Evolutionary conservation across 2,113 vertebrate species (phyloP).

Genomic region (Sturnus vulgaris): DNA sequence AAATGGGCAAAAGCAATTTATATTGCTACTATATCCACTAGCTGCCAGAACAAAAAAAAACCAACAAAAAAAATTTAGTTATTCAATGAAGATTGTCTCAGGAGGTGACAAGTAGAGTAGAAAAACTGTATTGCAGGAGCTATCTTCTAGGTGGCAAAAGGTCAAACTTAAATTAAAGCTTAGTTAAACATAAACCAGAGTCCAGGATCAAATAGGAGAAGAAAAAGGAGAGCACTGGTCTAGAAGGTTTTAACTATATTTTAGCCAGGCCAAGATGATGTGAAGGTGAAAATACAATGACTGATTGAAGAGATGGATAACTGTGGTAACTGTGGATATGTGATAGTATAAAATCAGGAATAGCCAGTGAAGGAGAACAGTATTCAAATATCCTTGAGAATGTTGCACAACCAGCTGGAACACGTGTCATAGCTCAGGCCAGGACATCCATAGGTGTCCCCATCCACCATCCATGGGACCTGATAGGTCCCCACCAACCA

Average conservation of each 20-base stretch:
- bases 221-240: background rate
- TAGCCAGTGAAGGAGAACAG: background rate
- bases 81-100: background rate
- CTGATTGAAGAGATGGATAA: background rate
- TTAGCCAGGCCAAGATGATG: background rate
- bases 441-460: background rate
- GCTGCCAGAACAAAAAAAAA: background rate
- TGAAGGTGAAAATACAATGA: background rate
- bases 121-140: background rate
- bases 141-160: background rate
- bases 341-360: background rate
- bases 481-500: background rate
- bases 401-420: background rate
- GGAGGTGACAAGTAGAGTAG: slow-evolving; percentile 5
- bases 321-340: background rate
- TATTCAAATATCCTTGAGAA: background rate
- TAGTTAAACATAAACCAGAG: background rate
- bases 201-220: background rate
- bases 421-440: background rate
- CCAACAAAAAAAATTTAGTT: background rate
- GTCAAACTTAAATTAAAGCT: background rate
- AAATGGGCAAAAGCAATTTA: slow-evolving; percentile 5
- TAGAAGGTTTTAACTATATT: background rate
- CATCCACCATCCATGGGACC: no score
- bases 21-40: background rate